These are phyloP conservation scores for Echeneis naucrates DNA, from an alignment of 2,797 vertebrate genomes.

Conservation along the genomic window DNA sequence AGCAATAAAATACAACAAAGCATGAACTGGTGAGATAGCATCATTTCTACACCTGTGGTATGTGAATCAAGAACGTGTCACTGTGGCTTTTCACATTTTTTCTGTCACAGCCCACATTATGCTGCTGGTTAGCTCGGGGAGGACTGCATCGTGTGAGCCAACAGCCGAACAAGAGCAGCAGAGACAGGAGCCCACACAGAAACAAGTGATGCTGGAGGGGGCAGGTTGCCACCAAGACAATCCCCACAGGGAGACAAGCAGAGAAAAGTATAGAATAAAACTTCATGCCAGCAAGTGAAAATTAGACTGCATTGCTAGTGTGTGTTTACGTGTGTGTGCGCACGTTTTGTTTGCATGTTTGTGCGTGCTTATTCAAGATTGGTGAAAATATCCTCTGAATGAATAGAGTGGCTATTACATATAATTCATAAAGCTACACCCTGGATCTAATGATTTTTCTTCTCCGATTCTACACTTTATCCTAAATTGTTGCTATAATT, in stretches of 20 bases:
- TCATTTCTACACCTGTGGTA: conserved; percentile 9
- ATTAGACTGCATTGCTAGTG: conserved; percentile 38
- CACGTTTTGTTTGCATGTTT: too few species aligned
- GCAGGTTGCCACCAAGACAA: conserved; percentile 42
- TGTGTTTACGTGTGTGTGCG: conserved; percentile 2
- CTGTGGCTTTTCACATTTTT: conserved; percentile 21
- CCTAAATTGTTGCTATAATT: conserved; percentile 84
- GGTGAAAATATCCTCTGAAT: conserved; percentile 78
- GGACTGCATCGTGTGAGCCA: conserved; percentile 12
- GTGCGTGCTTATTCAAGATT: conserved; percentile 54
- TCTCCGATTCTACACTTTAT: conserved; percentile 78
- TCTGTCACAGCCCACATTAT: conserved; percentile 16
- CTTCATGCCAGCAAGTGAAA: conserved; percentile 62
- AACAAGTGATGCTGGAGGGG: conserved; percentile 36
- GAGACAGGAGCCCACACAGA: conserved; percentile 14
- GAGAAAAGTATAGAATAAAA: conserved; percentile 49
- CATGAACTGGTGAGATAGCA: conserved; percentile 15
- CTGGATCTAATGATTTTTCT: conserved; percentile 81
- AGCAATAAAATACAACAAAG: conserved; percentile 37
- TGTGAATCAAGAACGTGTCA: conserved; percentile 27
- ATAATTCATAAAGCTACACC: conserved; percentile 79
- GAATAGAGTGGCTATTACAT: conserved; percentile 76
- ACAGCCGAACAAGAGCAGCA: conserved; percentile 12
- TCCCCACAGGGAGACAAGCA: conserved; percentile 13
- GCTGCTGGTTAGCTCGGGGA: conserved; percentile 11